Percentiles rank a stretch among this genome's conserved stretches.
Conservation (phyloP, 1,140 invertebrate species). For the Sarcophaga bullata region DNA sequence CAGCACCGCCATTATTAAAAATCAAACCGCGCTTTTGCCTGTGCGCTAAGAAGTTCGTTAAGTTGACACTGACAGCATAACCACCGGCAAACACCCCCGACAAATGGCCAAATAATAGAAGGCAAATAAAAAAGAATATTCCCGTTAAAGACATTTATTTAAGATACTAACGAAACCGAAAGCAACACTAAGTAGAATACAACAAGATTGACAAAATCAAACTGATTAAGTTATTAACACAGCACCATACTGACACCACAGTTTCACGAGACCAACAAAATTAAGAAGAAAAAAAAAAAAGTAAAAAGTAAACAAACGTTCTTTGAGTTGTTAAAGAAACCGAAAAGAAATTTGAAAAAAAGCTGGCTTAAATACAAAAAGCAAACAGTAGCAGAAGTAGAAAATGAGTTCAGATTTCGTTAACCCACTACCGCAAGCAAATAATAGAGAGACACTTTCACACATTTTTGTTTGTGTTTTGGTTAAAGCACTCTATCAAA, state of each 20-base stretch:
- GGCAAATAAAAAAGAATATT: neutral
- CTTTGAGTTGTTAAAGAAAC: neutral
- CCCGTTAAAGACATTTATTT: neutral
- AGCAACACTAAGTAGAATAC: neutral
- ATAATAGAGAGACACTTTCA: neutral
- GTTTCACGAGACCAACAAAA: too few relatives aligned
- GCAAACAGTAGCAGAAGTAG: neutral
- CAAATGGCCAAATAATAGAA: neutral
- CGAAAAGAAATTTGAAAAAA: neutral
- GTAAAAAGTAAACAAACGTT: too few relatives aligned
- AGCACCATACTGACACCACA: neutral
- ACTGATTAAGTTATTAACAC: slow-evolving; percentile 38
- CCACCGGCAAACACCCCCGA: slow-evolving; percentile 26
- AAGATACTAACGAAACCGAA: neutral
- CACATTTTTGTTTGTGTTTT: neutral
- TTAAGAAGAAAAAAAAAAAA: too few relatives aligned
- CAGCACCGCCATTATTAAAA: slow-evolving; percentile 37
- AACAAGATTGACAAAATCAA: slow-evolving; percentile 13
- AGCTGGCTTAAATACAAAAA: neutral
- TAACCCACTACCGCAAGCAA: neutral
- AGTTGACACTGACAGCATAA: slow-evolving; percentile 19
- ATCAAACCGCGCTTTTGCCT: slow-evolving; percentile 40
- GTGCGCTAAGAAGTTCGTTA: slow-evolving; percentile 35
- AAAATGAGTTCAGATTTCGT: neutral
- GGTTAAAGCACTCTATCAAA: too few relatives aligned